Percentiles rank a stretch among this genome's conserved stretches.
Evolutionary conservation across 2,113 vertebrate genomes (phyloP).

Genomic region (Cacatua alba): DNA sequence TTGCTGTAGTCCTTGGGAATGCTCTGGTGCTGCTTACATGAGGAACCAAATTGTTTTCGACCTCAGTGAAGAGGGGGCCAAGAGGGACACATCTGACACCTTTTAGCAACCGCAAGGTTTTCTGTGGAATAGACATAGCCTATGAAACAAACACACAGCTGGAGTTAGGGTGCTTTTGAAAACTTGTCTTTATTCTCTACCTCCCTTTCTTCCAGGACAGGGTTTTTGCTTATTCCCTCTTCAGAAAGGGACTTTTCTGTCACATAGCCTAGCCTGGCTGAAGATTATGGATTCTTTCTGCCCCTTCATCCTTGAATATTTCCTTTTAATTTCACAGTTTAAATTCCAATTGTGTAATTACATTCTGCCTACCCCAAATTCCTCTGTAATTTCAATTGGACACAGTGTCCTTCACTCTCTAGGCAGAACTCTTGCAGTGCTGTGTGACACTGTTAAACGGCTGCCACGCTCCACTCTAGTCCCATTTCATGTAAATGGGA

Average conservation of each 20-base stretch:
- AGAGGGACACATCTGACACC: slow-evolving; percentile 43
- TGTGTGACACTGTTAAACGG: slow-evolving; percentile 63
- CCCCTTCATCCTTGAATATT: slow-evolving; percentile 69
- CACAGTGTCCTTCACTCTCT: slow-evolving; percentile 54
- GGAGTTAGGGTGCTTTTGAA: slow-evolving; percentile 68
- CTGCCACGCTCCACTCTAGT: slow-evolving; percentile 62
- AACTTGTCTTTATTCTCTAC: slow-evolving; percentile 52
- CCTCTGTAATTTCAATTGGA: slow-evolving; percentile 73
- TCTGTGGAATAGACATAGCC: slow-evolving; percentile 38
- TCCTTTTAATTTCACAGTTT: slow-evolving; percentile 74
- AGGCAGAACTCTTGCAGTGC: slow-evolving; percentile 60
- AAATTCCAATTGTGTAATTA: slow-evolving; percentile 77
- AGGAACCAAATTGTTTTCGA: slow-evolving; percentile 57
- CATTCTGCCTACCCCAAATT: slow-evolving; percentile 70
- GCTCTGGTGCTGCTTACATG: slow-evolving; percentile 5
- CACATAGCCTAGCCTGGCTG: slow-evolving; percentile 31
- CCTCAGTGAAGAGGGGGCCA: slow-evolving; percentile 42
- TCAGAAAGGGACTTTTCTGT: slow-evolving; percentile 67
- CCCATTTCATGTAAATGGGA: slow-evolving; percentile 67
- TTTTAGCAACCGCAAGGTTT: slow-evolving; percentile 49
- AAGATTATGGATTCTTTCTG: slow-evolving; percentile 64
- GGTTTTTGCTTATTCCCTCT: slow-evolving; percentile 63
- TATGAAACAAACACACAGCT: slow-evolving; percentile 68
- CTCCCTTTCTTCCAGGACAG: slow-evolving; percentile 62
- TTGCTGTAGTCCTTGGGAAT: slow-evolving; percentile 40